Evolutionary conservation across 2,888 invertebrate genomes (phyloP).

Genomic region (Hemithea aestivaria): DNA sequence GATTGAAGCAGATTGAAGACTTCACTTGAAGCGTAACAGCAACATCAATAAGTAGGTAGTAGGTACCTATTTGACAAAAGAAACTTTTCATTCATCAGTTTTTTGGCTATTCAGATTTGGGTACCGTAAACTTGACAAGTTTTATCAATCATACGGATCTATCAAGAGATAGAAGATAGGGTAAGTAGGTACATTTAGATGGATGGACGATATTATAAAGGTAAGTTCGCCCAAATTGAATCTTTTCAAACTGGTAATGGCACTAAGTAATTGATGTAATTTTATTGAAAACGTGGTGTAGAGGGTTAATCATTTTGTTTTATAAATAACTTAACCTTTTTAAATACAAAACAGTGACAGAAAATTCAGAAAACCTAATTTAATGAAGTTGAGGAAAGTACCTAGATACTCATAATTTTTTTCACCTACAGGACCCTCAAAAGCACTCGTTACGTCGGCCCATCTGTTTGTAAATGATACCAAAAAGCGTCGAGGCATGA

Average conservation of each 20-base stretch:
- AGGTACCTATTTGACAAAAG: conserved; percentile 24
- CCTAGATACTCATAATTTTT: too few species aligned
- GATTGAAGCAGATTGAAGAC: conserved; percentile 15
- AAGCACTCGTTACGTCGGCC: conserved; percentile 15
- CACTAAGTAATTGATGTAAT: too few species aligned
- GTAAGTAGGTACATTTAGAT: conserved; percentile 10
- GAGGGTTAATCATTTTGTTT: too few species aligned
- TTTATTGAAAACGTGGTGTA: too few species aligned
- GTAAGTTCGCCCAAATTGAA: not conserved
- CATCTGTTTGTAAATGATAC: conserved; percentile 23
- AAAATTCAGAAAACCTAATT: too few species aligned
- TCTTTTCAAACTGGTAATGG: too few species aligned
- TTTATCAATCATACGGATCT: conserved; percentile 19
- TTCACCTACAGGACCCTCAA: not conserved
- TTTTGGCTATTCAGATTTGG: conserved; percentile 22
- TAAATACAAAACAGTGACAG: too few species aligned
- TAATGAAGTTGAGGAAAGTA: too few species aligned
- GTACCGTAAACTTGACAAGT: conserved; percentile 37
- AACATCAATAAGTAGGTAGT: conserved; percentile 20
- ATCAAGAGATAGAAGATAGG: not conserved
- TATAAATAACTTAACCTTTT: too few species aligned
- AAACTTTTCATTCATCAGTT: conserved; percentile 20
- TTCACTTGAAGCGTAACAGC: conserved; percentile 14
- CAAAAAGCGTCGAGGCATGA: conserved; percentile 49
- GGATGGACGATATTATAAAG: conserved; percentile 1